Conservation (phyloP, 1,140 invertebrate species). For the Polypedilum pembai region DNA sequence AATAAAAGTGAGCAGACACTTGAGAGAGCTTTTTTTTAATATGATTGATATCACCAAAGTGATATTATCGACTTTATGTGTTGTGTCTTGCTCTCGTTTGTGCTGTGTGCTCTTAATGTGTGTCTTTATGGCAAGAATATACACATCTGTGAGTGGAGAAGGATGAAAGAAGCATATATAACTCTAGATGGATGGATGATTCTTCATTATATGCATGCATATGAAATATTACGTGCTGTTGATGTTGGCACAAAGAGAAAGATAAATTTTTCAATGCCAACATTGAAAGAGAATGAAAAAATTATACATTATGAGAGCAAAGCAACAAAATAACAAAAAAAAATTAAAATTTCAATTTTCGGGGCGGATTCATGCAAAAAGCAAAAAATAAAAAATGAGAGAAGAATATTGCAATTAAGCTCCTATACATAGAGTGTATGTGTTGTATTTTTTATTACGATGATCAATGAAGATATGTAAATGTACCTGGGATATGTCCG, state of each 20-base stretch:
- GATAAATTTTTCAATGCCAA: constrained; percentile 5
- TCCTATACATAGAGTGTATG: neutral
- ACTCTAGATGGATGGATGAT: constrained; percentile 5
- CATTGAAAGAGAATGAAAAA: too few relatives aligned
- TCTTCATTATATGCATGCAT: constrained; percentile 32
- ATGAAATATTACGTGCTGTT: constrained; percentile 39
- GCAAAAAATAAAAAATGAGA: neutral
- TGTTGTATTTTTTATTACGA: neutral
- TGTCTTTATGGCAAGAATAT: too few relatives aligned
- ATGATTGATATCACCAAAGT: constrained; percentile 1
- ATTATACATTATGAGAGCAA: neutral
- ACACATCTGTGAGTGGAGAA: neutral
- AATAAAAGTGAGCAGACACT: neutral
- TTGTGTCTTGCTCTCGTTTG: constrained; percentile 22
- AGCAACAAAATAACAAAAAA: neutral
- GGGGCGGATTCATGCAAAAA: constrained; percentile 10
- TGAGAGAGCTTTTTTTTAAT: constrained; percentile 16
- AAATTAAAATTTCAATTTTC: neutral
- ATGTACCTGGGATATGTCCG: constrained; percentile 83
- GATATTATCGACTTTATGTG: constrained; percentile 8
- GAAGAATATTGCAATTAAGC: neutral
- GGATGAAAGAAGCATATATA: constrained; percentile 15
- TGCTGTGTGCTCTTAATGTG: neutral
- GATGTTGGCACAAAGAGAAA: neutral
- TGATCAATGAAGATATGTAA: constrained; percentile 35